phyloP scores from a whole-genome alignment of 2,888 invertebrate genomes.

The Thyatira batis region DNA sequence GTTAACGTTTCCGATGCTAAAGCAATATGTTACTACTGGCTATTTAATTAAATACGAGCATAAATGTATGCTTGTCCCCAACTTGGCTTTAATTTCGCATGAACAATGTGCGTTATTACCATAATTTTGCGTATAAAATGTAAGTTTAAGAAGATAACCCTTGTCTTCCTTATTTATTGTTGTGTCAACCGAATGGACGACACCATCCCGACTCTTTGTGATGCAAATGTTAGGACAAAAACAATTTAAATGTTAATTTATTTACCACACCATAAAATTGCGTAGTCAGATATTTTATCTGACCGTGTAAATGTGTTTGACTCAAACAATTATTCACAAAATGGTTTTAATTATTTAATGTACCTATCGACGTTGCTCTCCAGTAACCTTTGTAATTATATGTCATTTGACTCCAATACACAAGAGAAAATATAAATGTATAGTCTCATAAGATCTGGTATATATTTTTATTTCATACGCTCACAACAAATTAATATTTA shows the following conservation, averaged over 20 bases:
- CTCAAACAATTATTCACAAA: neutral
- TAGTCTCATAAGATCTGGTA: too few relatives aligned
- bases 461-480: too few relatives aligned
- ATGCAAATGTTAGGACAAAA: slow-evolving; percentile 69
- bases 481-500: too few relatives aligned
- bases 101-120: slow-evolving; percentile 35
- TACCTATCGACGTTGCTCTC: neutral
- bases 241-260: slow-evolving; percentile 78
- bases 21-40: neutral
- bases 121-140: slow-evolving; percentile 30
- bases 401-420: too few relatives aligned
- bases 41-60: neutral
- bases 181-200: slow-evolving; percentile 21
- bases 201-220: slow-evolving; percentile 51
- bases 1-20: neutral
- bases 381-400: neutral
- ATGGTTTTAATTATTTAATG: neutral
- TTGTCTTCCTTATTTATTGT: slow-evolving; percentile 37
- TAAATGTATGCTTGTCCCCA: neutral
- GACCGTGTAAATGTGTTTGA: slow-evolving; percentile 22
- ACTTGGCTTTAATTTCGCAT: slow-evolving; percentile 8
- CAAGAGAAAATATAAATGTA: too few relatives aligned
- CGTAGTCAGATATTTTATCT: slow-evolving; percentile 36
- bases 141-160: slow-evolving; percentile 32
- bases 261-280: slow-evolving; percentile 53